A percentile compares a stretch with the other conserved stretches of the same genome.
These are phyloP conservation scores for Ophion obscuratus DNA, from an alignment of 2,888 invertebrate species.

Conservation along the genomic window DNA sequence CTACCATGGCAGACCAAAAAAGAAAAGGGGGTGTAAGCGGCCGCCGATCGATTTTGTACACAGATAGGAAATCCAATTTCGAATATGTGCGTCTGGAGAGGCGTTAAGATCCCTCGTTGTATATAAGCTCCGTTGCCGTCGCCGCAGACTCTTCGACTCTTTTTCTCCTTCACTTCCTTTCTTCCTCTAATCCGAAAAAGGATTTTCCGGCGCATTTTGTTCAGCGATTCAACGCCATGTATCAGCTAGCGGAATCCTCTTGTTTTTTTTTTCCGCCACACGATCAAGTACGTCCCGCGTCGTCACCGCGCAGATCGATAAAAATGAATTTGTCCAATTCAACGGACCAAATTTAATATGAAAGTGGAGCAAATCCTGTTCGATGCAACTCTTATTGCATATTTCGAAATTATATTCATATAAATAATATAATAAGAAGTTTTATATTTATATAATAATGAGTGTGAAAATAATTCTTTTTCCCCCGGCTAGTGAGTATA, in stretches of 20 bases:
- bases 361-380: too few relatives aligned
- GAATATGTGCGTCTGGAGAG: conserved; percentile 68
- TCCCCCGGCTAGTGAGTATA: too few relatives aligned
- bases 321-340: too few relatives aligned
- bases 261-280: not conserved
- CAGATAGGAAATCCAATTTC: conserved; percentile 70
- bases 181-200: conserved; percentile 17
- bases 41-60: conserved; percentile 57
- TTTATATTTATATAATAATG: too few relatives aligned
- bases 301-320: too few relatives aligned
- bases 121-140: conserved; percentile 25
- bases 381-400: too few relatives aligned
- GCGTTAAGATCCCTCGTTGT: conserved; percentile 62
- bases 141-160: conserved; percentile 52
- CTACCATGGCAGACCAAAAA: not conserved
- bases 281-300: not conserved
- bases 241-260: not conserved
- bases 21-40: not conserved
- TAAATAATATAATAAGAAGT: too few relatives aligned
- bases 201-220: conserved; percentile 1
- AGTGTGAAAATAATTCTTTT: too few relatives aligned
- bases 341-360: not conserved
- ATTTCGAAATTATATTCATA: too few relatives aligned
- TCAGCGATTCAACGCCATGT: not conserved
- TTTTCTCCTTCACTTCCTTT: conserved; percentile 19